Conservation (phyloP, 2,113 vertebrate genomes). For the Hemiprocne comata region DNA sequence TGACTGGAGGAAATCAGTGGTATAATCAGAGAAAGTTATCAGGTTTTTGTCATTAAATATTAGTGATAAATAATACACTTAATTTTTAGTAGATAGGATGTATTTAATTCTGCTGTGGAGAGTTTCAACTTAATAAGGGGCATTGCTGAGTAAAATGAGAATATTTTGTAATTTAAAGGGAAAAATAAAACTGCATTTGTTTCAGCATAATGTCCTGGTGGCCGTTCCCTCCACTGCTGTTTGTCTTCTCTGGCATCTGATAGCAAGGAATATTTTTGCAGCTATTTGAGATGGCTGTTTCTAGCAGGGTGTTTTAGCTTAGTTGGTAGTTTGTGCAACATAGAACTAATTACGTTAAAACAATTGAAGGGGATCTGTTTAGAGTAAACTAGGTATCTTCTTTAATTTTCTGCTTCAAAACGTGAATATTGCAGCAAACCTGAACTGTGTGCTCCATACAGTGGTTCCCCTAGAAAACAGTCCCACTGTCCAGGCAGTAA, state of each 20-base stretch:
- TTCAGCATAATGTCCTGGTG: slow-evolving; percentile 14
- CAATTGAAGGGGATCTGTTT: not conserved
- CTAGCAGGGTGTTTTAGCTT: slow-evolving; percentile 18
- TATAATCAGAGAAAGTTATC: slow-evolving; percentile 78
- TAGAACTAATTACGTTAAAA: slow-evolving; percentile 19
- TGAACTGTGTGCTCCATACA: not conserved
- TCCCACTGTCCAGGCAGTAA: not conserved
- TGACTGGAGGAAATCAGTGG: slow-evolving; percentile 77
- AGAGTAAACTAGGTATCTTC: not conserved
- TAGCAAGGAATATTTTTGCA: not conserved
- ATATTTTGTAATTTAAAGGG: slow-evolving; percentile 76
- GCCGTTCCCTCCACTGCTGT: not conserved
- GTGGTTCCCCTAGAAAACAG: not conserved
- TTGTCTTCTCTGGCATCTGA: slow-evolving; percentile 56
- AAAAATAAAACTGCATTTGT: slow-evolving; percentile 72
- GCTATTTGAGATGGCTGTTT: slow-evolving; percentile 38
- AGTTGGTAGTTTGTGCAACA: slow-evolving; percentile 19
- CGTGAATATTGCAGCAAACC: not conserved
- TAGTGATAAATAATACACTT: slow-evolving; percentile 82
- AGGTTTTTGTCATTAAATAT: slow-evolving; percentile 83
- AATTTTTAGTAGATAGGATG: slow-evolving; percentile 74
- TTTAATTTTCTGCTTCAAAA: not conserved
- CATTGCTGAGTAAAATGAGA: slow-evolving; percentile 75
- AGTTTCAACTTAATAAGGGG: slow-evolving; percentile 74
- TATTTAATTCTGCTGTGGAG: slow-evolving; percentile 80